Percentiles rank a stretch among this genome's conserved stretches.
Conservation (phyloP, 2,113 vertebrate genomes). For the Mustela lutreola region DNA sequence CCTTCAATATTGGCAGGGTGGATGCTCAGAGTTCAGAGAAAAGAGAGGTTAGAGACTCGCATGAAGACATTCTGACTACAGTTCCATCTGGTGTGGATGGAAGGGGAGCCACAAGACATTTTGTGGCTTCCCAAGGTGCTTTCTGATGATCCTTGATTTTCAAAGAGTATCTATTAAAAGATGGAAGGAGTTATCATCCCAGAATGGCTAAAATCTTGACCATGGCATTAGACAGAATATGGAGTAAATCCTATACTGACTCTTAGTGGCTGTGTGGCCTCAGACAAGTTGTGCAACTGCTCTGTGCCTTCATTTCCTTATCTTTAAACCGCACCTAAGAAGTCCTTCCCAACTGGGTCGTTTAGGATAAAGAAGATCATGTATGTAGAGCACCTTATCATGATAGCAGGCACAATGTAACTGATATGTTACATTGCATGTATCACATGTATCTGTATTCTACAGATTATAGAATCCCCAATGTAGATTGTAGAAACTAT, state of each 20-base stretch:
- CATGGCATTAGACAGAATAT: neutral
- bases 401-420: neutral
- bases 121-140: neutral
- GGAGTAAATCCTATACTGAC: neutral
- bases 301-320: neutral
- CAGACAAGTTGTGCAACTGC: neutral
- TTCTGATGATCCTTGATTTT: neutral
- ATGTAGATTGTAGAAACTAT: neutral
- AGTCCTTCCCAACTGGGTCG: neutral
- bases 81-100: neutral
- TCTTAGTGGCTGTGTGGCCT: neutral
- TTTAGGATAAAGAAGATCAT: neutral
- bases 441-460: neutral
- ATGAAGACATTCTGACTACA: neutral
- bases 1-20: neutral
- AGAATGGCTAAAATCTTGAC: neutral
- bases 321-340: neutral
- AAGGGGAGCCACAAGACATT: neutral
- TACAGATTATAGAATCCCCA: neutral
- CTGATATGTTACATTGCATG: too few relatives aligned
- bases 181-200: neutral
- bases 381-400: fast-evolving
- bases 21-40: neutral
- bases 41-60: neutral
- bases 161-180: neutral